A percentile compares a stretch with the other conserved stretches of the same genome.
phyloP scores from a whole-genome alignment of 1,140 invertebrate genomes.

The Apis florea region DNA sequence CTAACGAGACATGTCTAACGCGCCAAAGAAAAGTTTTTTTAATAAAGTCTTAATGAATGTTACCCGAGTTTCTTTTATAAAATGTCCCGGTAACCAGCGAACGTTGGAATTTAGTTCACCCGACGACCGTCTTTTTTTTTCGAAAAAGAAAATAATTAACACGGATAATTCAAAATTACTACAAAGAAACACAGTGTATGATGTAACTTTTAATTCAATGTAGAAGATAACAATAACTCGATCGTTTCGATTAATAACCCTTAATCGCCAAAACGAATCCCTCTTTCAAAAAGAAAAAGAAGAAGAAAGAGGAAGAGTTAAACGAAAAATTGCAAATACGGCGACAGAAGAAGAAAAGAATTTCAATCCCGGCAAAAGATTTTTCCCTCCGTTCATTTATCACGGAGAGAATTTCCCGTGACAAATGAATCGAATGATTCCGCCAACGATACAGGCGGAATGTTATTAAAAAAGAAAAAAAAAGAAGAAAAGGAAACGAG shows the following conservation, averaged over 20 bases:
- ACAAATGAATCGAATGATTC: slow-evolving; percentile 24
- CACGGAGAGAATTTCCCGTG: not conserved
- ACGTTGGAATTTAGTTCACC: not conserved
- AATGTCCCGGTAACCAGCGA: not conserved
- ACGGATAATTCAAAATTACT: not conserved
- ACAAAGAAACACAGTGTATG: not conserved
- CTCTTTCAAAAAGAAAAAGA: not conserved
- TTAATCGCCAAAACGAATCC: not conserved
- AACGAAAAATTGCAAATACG: not conserved
- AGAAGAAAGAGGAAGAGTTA: not conserved
- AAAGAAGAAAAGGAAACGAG: not conserved
- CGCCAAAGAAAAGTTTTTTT: not conserved
- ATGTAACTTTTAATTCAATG: not conserved
- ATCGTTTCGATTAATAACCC: no score
- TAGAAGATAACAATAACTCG: not conserved
- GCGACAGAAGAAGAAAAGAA: not conserved
- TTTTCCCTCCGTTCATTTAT: not conserved
- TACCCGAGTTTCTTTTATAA: not conserved
- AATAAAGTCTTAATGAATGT: slow-evolving; percentile 19
- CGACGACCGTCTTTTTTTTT: not conserved
- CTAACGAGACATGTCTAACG: not conserved
- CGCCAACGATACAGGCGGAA: slow-evolving; percentile 19
- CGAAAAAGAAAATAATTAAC: not conserved
- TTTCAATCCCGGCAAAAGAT: not conserved
- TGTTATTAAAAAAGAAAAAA: not conserved